Evolutionary conservation across 2,797 vertebrate genomes (phyloP).

Genomic region (Varecia variegata): DNA sequence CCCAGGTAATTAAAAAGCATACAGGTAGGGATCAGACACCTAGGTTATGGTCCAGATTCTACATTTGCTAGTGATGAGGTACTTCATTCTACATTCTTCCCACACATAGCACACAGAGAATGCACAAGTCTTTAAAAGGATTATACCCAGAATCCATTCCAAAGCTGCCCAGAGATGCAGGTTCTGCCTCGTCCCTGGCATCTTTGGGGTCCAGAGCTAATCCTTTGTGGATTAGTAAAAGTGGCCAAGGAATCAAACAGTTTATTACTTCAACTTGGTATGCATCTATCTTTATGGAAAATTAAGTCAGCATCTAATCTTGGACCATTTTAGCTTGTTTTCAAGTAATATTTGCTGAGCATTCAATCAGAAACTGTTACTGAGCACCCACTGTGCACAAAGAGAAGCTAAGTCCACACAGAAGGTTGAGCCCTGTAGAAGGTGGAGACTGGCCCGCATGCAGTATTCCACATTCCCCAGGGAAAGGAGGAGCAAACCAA

Average conservation of each 20-base stretch:
- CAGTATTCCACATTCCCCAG: background rate
- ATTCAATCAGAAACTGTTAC: background rate
- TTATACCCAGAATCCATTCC: background rate
- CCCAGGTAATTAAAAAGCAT: background rate
- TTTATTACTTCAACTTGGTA: background rate
- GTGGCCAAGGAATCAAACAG: background rate
- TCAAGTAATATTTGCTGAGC: background rate
- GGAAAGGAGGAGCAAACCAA: background rate
- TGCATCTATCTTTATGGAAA: background rate
- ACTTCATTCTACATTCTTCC: background rate
- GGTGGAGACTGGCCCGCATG: accelerated
- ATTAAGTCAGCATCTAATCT: background rate
- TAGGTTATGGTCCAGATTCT: background rate
- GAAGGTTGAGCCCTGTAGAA: background rate
- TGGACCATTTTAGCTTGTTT: background rate
- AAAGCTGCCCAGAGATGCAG: background rate
- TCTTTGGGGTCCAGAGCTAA: background rate
- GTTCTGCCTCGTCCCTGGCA: background rate
- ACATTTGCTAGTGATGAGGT: background rate
- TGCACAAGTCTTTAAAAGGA: background rate
- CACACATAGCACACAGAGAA: background rate
- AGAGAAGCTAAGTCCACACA: background rate
- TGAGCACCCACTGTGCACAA: background rate
- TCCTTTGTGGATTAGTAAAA: background rate
- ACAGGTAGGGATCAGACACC: background rate